These are phyloP conservation scores for Cryptocheilus praepositus DNA, from an alignment of 2,888 invertebrate species.

Conservation along the genomic window DNA sequence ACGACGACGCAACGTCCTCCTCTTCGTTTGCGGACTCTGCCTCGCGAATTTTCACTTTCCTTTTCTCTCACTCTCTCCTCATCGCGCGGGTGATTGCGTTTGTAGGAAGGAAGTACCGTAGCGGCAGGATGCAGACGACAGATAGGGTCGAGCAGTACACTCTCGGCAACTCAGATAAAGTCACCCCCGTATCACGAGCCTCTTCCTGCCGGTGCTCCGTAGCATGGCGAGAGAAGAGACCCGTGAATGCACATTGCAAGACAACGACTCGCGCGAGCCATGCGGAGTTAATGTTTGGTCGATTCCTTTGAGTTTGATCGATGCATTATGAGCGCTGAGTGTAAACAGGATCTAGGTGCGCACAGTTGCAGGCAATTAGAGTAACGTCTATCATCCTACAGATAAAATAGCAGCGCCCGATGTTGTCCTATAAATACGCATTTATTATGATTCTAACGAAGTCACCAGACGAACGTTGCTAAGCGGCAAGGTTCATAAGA, in stretches of 20 bases:
- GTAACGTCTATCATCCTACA: too few species aligned
- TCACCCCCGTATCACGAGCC: conserved; percentile 58
- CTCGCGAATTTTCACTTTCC: background rate
- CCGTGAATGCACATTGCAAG: background rate
- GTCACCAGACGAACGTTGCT: too few species aligned
- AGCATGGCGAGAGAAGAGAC: background rate
- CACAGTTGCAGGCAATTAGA: too few species aligned
- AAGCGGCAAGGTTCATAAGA: too few species aligned
- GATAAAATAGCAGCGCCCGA: too few species aligned
- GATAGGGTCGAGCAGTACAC: conserved; percentile 54
- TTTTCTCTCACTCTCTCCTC: conserved; percentile 2
- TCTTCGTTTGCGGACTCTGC: background rate
- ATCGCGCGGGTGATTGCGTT: conserved; percentile 36
- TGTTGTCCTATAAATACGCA: background rate
- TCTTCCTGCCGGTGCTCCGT: conserved; percentile 60
- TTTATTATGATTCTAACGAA: too few species aligned
- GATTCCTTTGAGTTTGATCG: background rate
- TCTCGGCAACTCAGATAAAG: conserved; percentile 55
- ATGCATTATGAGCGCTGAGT: background rate
- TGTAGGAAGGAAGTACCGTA: conserved; percentile 63
- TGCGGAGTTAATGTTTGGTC: background rate
- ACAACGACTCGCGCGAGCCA: conserved; percentile 1
- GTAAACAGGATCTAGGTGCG: too few species aligned
- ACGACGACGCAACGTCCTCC: too few species aligned
- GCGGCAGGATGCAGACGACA: conserved; percentile 66